phyloP scores from a whole-genome alignment of 1,140 invertebrate species.

The Tyrophagus putrescentiae region DNA sequence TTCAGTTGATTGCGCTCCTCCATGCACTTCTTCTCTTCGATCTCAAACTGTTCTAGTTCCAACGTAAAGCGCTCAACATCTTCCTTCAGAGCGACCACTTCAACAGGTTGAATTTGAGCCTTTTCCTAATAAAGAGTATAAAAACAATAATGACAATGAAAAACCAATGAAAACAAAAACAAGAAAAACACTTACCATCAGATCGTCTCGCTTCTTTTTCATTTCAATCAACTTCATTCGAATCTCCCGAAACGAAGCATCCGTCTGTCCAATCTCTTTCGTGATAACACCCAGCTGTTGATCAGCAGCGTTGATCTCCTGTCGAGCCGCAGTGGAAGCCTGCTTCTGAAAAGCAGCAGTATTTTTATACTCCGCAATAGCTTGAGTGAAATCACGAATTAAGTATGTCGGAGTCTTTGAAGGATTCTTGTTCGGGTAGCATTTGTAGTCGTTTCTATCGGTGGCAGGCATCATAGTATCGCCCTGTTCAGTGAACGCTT shows the following conservation, averaged over 20 bases:
- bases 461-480: conserved; percentile 20
- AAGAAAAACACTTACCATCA: not conserved
- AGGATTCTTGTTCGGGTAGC: not conserved
- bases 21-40: not conserved
- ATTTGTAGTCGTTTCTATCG: conserved; percentile 4
- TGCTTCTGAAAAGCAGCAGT: not conserved
- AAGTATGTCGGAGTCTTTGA: not conserved
- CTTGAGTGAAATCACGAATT: not conserved
- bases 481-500: conserved; percentile 26
- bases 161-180: not conserved
- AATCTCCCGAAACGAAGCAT: not conserved
- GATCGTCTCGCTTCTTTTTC: not conserved
- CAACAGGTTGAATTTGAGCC: not conserved
- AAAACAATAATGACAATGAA: not conserved
- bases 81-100: conserved; percentile 14
- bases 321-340: not conserved
- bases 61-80: not conserved
- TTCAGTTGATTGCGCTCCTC: not conserved
- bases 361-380: not conserved
- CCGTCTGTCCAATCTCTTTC: not conserved
- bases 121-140: not conserved
- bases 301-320: not conserved
- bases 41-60: not conserved
- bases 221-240: not conserved
- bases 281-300: not conserved